These are phyloP conservation scores for Bombus vancouverensis DNA, from an alignment of 1,140 invertebrate species.

Conservation along the genomic window DNA sequence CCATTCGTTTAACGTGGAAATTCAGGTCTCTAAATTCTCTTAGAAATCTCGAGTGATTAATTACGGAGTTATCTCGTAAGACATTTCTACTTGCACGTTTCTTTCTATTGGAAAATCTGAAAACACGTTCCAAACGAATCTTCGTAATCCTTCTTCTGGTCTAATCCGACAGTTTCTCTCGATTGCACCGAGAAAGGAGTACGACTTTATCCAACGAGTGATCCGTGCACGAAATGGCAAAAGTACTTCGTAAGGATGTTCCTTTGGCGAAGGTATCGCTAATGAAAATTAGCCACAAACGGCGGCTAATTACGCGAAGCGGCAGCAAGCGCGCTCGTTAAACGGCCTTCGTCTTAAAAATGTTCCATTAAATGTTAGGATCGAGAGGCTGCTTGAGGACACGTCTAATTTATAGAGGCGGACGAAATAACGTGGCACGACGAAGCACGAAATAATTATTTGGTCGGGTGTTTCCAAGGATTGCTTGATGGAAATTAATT, in stretches of 20 bases:
- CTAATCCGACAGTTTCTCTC: neutral
- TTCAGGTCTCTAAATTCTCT: neutral
- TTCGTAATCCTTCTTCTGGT: neutral
- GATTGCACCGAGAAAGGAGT: too few relatives aligned
- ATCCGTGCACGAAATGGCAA: neutral
- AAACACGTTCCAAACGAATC: neutral
- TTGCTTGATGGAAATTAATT: conserved; percentile 3
- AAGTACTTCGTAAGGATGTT: neutral
- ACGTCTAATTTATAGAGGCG: conserved; percentile 57
- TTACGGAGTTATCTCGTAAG: too few relatives aligned
- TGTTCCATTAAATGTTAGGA: conserved; percentile 54
- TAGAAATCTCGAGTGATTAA: neutral
- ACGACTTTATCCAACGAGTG: neutral
- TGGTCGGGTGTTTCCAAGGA: neutral
- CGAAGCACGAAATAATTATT: conserved; percentile 59
- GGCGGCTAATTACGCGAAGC: conserved; percentile 58
- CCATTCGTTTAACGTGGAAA: neutral
- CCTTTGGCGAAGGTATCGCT: conserved; percentile 34
- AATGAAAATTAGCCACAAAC: conserved; percentile 64
- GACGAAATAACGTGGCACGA: conserved; percentile 50
- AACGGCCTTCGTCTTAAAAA: conserved; percentile 59
- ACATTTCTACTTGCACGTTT: neutral
- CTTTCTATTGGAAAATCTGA: neutral
- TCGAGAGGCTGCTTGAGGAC: conserved; percentile 31
- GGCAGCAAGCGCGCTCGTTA: conserved; percentile 46